Base-by-base conservation (phyloP, 2,888 invertebrate species). In the Andrena praecox region DNA sequence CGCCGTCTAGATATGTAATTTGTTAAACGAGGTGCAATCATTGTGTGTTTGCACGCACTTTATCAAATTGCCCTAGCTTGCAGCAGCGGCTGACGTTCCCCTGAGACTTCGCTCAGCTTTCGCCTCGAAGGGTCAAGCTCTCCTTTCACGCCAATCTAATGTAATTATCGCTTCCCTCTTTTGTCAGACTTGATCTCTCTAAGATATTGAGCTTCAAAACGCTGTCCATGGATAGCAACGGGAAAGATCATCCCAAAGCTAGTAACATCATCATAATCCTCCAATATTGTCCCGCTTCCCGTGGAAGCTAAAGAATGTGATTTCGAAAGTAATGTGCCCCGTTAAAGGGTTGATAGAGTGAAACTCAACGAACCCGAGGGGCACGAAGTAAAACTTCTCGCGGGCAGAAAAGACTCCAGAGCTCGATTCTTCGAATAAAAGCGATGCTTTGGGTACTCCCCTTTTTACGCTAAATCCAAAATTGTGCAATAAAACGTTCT, bases 401-500 rank as follows among this genome's bases (percentile, higher is more conserved):
- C 54, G 0, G 54, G 54, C 20, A 54, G 54, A 54, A 54, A 24
- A 56, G 8, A 12, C 12, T 16, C 48, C 8, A 8, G n/a, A 35
- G 24, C 27, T 73, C 27, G 73, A 66, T 27, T 52, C 12, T 50
- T 60, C 12, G n/a, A 62, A 27, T 63, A 8, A 42, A 42, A 48
- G 29, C 0, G 12, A 16, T 12, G 10, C 48, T 29, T 76, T 59
- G 67, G 54, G 29, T 67, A 48, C 12, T 76, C 2, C 27, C 27
- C 42, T 2, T 73, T 77, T 72, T 48, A 80, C 64, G 29, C 59
- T 73, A 73, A 73, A 73, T 50, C n/a, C 27, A 75, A 80, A 76
- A 71, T 82, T 20, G 82, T 82, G 82, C 82, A 82, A 82, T 82
- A 80, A 75, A 48, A 60, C 12, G 35, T 60, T 31, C 27, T 56